Conservation (phyloP, 2,888 invertebrate species). For the Marronus borbonicus region DNA sequence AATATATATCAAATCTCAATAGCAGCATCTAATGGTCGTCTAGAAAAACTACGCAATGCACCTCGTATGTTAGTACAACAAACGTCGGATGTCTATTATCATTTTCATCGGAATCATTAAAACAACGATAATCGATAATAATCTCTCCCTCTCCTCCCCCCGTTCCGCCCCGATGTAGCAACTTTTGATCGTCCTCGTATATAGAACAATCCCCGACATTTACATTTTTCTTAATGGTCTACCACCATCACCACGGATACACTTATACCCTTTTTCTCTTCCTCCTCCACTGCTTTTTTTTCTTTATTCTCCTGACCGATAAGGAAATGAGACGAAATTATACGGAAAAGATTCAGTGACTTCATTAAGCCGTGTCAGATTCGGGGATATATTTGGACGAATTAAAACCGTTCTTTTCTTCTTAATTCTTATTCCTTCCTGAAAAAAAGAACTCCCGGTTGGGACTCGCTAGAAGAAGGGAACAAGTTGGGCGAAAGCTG, state of each 20-base stretch:
- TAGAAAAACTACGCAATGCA: too few relatives aligned
- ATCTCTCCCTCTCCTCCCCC: too few relatives aligned
- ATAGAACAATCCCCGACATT: conserved; percentile 15
- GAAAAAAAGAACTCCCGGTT: conserved; percentile 8
- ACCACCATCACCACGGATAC: not conserved
- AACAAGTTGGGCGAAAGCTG: not conserved
- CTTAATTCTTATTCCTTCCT: conserved; percentile 6
- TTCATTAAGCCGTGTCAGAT: conserved; percentile 51
- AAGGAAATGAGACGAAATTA: conserved; percentile 47
- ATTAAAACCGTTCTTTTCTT: conserved; percentile 46
- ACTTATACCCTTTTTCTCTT: not conserved
- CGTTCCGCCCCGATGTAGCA: too few relatives aligned
- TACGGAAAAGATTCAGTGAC: conserved; percentile 52
- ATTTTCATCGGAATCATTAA: too few relatives aligned
- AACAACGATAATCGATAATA: too few relatives aligned
- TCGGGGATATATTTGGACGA: conserved; percentile 40
- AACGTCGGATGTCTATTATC: too few relatives aligned
- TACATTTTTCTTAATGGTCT: conserved; percentile 27
- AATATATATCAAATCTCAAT: too few relatives aligned
- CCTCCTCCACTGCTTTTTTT: not conserved
- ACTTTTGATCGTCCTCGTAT: not conserved
- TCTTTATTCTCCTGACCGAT: conserved; percentile 40
- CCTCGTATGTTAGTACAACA: too few relatives aligned
- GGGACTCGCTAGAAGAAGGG: not conserved
- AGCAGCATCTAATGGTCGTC: too few relatives aligned